Evolutionary conservation across 2,113 vertebrate species (phyloP).

Genomic region (Thamnophis sirtalis): DNA sequence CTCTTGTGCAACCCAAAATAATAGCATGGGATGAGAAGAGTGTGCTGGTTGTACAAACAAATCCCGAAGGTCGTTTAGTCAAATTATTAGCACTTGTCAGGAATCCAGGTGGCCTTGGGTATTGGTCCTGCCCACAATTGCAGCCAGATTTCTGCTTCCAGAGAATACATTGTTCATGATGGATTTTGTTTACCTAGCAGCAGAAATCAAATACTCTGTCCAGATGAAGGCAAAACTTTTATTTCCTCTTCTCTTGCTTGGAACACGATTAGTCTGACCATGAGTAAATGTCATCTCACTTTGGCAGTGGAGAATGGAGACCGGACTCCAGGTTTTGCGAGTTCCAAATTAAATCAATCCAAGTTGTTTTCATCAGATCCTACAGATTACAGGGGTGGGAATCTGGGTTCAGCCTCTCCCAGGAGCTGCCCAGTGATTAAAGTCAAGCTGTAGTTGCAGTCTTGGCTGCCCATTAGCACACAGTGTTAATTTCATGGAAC

Average conservation of each 20-base stretch:
- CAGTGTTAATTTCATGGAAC: slow-evolving; percentile 56
- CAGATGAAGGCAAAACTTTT: slow-evolving; percentile 58
- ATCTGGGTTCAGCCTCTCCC: slow-evolving; percentile 54
- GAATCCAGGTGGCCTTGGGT: slow-evolving; percentile 15
- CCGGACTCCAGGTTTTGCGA: slow-evolving; percentile 44
- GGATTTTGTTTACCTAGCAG: slow-evolving; percentile 47
- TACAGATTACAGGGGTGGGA: slow-evolving; percentile 64
- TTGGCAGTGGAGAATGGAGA: slow-evolving; percentile 55
- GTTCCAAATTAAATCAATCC: slow-evolving; percentile 63
- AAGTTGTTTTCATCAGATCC: slow-evolving; percentile 69
- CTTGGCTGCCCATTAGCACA: slow-evolving; percentile 63
- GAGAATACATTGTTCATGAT: neutral
- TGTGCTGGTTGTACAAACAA: slow-evolving; percentile 29
- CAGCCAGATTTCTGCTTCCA: slow-evolving; percentile 51
- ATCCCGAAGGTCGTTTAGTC: slow-evolving; percentile 18
- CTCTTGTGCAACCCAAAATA: slow-evolving; percentile 36
- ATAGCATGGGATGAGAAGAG: slow-evolving; percentile 15
- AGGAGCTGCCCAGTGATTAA: slow-evolving; percentile 69
- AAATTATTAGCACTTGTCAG: neutral
- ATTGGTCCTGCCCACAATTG: slow-evolving; percentile 14
- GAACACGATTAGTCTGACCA: slow-evolving; percentile 54
- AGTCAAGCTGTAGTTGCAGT: slow-evolving; percentile 60
- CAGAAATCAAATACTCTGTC: slow-evolving; percentile 49
- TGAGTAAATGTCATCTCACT: slow-evolving; percentile 56
- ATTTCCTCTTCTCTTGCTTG: slow-evolving; percentile 57